A percentile compares a stretch with the other conserved stretches of the same genome.
phyloP scores from a whole-genome alignment of 1,140 invertebrate genomes.

The Drosophila obscura region DNA sequence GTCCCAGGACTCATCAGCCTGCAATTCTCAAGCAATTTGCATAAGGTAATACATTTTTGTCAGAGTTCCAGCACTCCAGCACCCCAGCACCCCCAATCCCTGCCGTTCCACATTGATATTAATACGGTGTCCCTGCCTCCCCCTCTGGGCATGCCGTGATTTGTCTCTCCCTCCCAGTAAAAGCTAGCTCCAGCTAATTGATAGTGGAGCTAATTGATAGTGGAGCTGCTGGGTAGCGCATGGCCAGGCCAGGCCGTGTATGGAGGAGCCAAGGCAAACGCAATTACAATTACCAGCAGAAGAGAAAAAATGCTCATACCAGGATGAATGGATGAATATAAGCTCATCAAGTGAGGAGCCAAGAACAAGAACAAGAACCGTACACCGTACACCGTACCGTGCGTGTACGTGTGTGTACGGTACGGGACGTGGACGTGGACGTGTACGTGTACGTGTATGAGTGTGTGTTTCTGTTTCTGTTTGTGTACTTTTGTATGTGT shows the following conservation, averaged over 20 bases:
- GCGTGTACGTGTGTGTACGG: background rate
- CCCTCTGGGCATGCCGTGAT: no score
- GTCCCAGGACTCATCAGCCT: no score
- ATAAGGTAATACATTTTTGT: no score
- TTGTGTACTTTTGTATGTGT: slow-evolving; percentile 29
- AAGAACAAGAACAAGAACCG: background rate
- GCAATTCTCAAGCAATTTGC: no score
- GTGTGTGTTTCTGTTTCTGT: slow-evolving; percentile 1
- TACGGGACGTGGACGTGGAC: background rate
- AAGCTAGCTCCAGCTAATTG: slow-evolving; percentile 23
- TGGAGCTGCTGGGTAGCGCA: slow-evolving; percentile 27
- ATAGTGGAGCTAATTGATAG: slow-evolving; percentile 12
- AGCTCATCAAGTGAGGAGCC: slow-evolving; percentile 50
- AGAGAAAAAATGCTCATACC: slow-evolving; percentile 54
- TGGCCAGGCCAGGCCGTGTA: slow-evolving; percentile 32
- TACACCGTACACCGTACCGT: background rate
- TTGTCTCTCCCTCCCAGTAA: no score
- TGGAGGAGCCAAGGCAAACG: slow-evolving; percentile 39
- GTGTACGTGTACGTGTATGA: slow-evolving; percentile 37
- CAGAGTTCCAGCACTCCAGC: no score
- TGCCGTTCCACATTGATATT: no score
- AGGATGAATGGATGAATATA: slow-evolving; percentile 9
- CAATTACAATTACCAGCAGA: slow-evolving; percentile 69
- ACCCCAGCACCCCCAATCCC: no score
- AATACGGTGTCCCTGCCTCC: no score